Percentiles rank a stretch among this genome's conserved stretches.
Evolutionary conservation across 2,797 vertebrate genomes (phyloP).

Genomic region (Liasis olivaceus): DNA sequence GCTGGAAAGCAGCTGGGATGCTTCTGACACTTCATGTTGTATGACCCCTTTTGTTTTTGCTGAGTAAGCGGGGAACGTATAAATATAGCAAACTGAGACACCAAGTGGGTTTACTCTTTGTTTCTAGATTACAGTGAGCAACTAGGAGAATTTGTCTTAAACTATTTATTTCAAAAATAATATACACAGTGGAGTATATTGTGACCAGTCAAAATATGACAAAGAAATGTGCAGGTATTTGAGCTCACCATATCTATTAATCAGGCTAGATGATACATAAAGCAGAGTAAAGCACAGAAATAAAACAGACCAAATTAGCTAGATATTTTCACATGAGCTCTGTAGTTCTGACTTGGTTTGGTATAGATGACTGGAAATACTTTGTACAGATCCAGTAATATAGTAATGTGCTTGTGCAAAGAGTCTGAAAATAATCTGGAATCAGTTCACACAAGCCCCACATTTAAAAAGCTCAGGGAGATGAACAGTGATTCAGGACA

Average conservation of each 20-base stretch:
- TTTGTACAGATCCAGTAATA: not conserved
- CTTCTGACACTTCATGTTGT: slow-evolving; percentile 28
- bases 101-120: not conserved
- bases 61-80: slow-evolving; percentile 19
- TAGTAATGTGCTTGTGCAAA: not conserved
- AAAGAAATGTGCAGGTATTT: not conserved
- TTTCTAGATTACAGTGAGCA: not conserved
- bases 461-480: not conserved
- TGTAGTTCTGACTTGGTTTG: not conserved
- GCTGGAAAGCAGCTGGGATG: slow-evolving; percentile 20
- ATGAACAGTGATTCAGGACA: not conserved
- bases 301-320: slow-evolving; percentile 23
- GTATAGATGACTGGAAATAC: not conserved
- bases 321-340: not conserved
- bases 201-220: not conserved
- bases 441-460: not conserved
- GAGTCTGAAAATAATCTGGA: not conserved
- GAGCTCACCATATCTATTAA: not conserved
- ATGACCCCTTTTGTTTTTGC: slow-evolving; percentile 20
- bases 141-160: not conserved
- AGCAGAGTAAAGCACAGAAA: slow-evolving; percentile 2
- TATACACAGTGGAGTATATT: not conserved
- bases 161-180: not conserved
- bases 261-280: not conserved
- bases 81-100: slow-evolving; percentile 3